These are phyloP conservation scores for Dipodomys merriami DNA, from an alignment of 2,113 vertebrate genomes.

Conservation along the genomic window DNA sequence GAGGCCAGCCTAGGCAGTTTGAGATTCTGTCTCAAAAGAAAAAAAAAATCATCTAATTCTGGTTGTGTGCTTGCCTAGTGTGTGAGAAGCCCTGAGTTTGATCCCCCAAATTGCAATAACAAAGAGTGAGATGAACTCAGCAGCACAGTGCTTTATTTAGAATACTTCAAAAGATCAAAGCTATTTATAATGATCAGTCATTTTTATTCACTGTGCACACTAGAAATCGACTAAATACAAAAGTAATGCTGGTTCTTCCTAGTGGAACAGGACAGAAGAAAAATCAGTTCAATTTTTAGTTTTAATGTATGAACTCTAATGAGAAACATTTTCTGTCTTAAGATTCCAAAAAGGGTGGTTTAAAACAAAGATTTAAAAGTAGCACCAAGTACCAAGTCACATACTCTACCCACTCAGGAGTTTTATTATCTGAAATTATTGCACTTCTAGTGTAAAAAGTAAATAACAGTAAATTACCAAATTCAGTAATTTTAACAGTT, in stretches of 20 bases:
- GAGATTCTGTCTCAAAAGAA: neutral
- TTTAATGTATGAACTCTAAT: neutral
- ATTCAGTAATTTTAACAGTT: conserved; percentile 78
- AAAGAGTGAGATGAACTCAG: neutral
- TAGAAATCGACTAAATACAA: conserved; percentile 34
- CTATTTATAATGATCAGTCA: conserved; percentile 24
- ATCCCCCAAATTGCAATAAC: neutral
- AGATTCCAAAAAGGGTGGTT: conserved; percentile 47
- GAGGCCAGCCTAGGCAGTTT: neutral
- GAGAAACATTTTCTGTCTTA: conserved; percentile 25
- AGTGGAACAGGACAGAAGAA: conserved; percentile 6
- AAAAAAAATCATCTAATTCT: rapidly evolving
- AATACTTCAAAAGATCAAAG: conserved; percentile 44
- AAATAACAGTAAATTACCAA: conserved; percentile 80
- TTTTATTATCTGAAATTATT: conserved; percentile 84
- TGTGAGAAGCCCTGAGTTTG: neutral
- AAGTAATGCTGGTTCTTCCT: conserved; percentile 55
- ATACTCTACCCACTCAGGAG: conserved; percentile 74
- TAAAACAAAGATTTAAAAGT: conserved; percentile 67
- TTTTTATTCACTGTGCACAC: conserved; percentile 66
- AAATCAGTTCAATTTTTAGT: conserved; percentile 23
- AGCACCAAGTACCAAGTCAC: conserved; percentile 78
- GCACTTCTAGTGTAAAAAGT: conserved; percentile 84
- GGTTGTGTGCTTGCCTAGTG: neutral
- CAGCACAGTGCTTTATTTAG: neutral